phyloP scores from a whole-genome alignment of 2,113 vertebrate species.

The Microtus oregoni region DNA sequence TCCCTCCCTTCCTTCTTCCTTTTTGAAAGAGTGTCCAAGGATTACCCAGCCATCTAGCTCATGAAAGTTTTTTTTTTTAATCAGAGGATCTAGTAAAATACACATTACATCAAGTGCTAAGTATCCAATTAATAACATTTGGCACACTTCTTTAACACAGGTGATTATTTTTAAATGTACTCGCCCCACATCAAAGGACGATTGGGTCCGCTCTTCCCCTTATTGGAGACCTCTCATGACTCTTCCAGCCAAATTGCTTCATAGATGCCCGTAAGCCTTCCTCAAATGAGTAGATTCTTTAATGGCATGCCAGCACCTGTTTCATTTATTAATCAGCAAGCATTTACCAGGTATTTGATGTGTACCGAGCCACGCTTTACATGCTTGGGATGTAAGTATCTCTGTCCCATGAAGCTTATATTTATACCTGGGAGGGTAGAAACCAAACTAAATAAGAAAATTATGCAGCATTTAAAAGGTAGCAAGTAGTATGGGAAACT shows the following conservation, averaged over 20 bases:
- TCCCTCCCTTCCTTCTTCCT: background rate
- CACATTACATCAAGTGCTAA: background rate
- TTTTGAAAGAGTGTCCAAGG: background rate
- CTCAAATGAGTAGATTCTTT: background rate
- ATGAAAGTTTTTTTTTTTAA: background rate
- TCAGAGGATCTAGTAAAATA: background rate
- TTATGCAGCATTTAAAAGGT: background rate
- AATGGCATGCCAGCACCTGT: background rate
- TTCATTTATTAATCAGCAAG: background rate
- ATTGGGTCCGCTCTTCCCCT: background rate
- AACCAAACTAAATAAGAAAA: background rate
- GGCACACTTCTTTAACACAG: background rate
- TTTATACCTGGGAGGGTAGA: background rate
- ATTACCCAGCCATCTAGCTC: background rate
- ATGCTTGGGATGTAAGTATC: background rate
- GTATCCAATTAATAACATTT: constrained; percentile 5
- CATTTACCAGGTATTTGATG: background rate
- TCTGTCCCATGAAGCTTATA: background rate
- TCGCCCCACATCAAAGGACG: background rate
- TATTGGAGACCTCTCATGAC: background rate
- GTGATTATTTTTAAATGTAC: background rate
- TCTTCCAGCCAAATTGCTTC: background rate
- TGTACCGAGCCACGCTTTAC: background rate
- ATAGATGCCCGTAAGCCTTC: background rate
- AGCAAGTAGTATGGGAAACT: background rate